Conservation (phyloP, 2,888 invertebrate species). For the Arrhopalites spinosus region DNA sequence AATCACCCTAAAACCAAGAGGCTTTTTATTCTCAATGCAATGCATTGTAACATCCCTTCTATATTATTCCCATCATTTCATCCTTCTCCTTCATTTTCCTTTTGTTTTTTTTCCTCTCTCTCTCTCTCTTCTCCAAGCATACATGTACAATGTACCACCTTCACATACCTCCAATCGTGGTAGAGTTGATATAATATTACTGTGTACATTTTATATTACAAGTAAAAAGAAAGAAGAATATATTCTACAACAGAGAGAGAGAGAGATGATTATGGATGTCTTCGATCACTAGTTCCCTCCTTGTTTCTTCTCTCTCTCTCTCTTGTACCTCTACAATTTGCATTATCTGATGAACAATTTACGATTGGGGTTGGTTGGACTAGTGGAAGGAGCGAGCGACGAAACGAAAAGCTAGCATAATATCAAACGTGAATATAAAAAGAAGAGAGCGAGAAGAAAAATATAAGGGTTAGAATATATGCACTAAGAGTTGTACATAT, state of each 20-base stretch:
- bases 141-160: no score
- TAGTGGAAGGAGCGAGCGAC: neutral
- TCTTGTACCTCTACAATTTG: conserved; percentile 38
- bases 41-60: neutral
- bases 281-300: conserved; percentile 28
- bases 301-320: conserved; percentile 29
- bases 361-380: conserved; percentile 38
- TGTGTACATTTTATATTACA: neutral
- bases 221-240: neutral
- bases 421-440: neutral
- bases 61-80: conserved; percentile 35
- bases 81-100: conserved; percentile 20
- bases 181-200: no score
- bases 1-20: conserved; percentile 32
- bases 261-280: conserved; percentile 31
- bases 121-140: neutral
- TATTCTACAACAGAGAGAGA: conserved; percentile 2
- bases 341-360: conserved; percentile 41
- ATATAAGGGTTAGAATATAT: neutral
- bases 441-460: neutral
- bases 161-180: no score
- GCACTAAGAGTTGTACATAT: neutral
- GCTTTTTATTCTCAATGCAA: conserved; percentile 25
- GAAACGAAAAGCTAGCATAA: conserved; percentile 1
- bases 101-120: neutral